Base-by-base conservation (phyloP, 2,113 vertebrate genomes). In the Conger conger region DNA sequence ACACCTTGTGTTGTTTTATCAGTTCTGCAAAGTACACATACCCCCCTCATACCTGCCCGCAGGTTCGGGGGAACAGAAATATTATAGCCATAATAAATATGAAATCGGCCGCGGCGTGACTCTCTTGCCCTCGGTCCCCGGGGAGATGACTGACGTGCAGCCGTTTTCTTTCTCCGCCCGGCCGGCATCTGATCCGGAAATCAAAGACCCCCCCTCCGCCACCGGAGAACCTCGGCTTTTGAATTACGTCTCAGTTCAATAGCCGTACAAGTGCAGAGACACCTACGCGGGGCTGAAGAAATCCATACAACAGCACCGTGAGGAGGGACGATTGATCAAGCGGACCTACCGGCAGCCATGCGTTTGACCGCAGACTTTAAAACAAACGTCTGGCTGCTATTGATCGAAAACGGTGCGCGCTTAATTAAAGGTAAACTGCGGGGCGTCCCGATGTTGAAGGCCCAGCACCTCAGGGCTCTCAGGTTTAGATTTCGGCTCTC, bases 351-450 rank as follows among this genome's bases (percentile, higher is more conserved):
- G n/a, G 76, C 83, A 83, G 80, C 79, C 78, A 63, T 20, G 81
- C 63, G 36, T 83, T 84, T 82, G 86, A 78, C 84, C 83, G 50
- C 73, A 50, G 83, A 23, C 54, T 82, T 0, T 54, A 76, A 88
- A 93, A 95, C 93, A 95, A 90, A 92, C 89, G 86, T 88, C 33
- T 78, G 88, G 92, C 94, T 95, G 94, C 94, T 95, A 91, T 86
- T 88, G 86, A 79, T 87, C 82, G 84, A 86, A n/a, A 88, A 90
- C 68, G 87, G 87, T 89, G 84, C 79, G 86, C 87, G 88, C 92
- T 94, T 94, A 94, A 95, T 95, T 94, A 94, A 93, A 95, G 93
- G 91, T 92, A 93, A 94, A 94, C 92, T 93, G 89, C 84, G 37
- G 84, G 87, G 81, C 76, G 63, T 42, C 79, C 63, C 37, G n/a